phyloP scores from a whole-genome alignment of 2,888 invertebrate species.

The Rhagophthalmus giganteus region DNA sequence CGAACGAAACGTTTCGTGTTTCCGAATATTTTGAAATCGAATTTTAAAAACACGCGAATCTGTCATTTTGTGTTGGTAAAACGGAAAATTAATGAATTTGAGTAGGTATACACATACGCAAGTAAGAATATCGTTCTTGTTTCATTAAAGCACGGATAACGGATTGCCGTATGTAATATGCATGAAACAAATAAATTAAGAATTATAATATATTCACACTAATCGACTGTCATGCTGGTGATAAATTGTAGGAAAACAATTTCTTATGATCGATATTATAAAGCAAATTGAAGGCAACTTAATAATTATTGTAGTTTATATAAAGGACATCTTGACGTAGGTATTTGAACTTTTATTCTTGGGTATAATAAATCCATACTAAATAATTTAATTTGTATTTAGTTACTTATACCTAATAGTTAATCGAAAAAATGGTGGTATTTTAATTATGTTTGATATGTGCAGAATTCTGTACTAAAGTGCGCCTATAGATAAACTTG shows the following conservation, averaged over 20 bases:
- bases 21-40: conserved; percentile 1
- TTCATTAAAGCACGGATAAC: conserved; percentile 43
- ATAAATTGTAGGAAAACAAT: conserved; percentile 38
- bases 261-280: conserved; percentile 16
- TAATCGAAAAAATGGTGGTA: too few relatives aligned
- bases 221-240: conserved; percentile 43
- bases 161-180: conserved; percentile 43
- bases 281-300: conserved; percentile 16
- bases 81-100: conserved; percentile 27
- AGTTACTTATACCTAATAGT: too few relatives aligned
- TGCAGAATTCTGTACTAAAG: too few relatives aligned
- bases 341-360: conserved; percentile 7
- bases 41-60: conserved; percentile 21
- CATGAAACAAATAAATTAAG: conserved; percentile 46
- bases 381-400: too few relatives aligned
- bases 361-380: too few relatives aligned
- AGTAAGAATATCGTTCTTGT: conserved; percentile 14
- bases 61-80: conserved; percentile 23
- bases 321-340: too few relatives aligned
- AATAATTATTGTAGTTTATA: too few relatives aligned
- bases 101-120: too few relatives aligned
- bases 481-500: too few relatives aligned
- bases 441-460: too few relatives aligned
- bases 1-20: not conserved
- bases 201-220: conserved; percentile 44